These are phyloP conservation scores for Vicugna pacos DNA, from an alignment of 2,113 vertebrate species.

Conservation along the genomic window DNA sequence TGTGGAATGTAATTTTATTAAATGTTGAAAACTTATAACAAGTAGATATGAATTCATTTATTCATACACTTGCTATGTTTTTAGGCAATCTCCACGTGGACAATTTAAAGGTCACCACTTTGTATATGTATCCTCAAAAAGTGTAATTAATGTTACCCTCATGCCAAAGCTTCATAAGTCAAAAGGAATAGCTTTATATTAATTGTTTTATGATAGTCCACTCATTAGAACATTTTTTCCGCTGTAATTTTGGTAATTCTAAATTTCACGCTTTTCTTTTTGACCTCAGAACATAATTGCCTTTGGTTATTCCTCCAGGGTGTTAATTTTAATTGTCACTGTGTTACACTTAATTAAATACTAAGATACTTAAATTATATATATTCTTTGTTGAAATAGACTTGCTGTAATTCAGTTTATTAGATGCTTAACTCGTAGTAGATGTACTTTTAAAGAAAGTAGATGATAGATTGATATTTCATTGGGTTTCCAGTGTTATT, in stretches of 20 bases:
- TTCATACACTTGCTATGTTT: neutral
- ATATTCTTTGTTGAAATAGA: constrained; percentile 70
- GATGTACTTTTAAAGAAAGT: constrained; percentile 81
- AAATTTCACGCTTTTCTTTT: constrained; percentile 78
- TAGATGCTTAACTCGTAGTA: constrained; percentile 69
- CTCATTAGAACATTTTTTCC: constrained; percentile 69
- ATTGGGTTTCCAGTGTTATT: constrained; percentile 76
- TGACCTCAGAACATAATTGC: constrained; percentile 81
- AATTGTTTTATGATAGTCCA: constrained; percentile 53
- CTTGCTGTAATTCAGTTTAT: constrained; percentile 77
- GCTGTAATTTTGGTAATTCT: constrained; percentile 75
- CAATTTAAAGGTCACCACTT: constrained; percentile 52
- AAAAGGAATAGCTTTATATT: constrained; percentile 57
- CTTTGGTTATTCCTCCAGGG: constrained; percentile 77
- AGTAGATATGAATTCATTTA: constrained; percentile 11
- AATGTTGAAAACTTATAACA: constrained; percentile 32
- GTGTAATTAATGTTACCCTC: constrained; percentile 33
- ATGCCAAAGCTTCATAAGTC: constrained; percentile 23
- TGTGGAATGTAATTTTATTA: neutral
- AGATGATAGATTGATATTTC: constrained; percentile 75
- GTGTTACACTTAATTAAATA: constrained; percentile 79
- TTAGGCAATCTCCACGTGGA: neutral
- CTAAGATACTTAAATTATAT: constrained; percentile 79
- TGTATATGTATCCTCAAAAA: constrained; percentile 11
- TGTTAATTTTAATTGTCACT: constrained; percentile 79